These are phyloP conservation scores for Neofelis nebulosa DNA, from an alignment of 2,113 vertebrate species.

Conservation along the genomic window DNA sequence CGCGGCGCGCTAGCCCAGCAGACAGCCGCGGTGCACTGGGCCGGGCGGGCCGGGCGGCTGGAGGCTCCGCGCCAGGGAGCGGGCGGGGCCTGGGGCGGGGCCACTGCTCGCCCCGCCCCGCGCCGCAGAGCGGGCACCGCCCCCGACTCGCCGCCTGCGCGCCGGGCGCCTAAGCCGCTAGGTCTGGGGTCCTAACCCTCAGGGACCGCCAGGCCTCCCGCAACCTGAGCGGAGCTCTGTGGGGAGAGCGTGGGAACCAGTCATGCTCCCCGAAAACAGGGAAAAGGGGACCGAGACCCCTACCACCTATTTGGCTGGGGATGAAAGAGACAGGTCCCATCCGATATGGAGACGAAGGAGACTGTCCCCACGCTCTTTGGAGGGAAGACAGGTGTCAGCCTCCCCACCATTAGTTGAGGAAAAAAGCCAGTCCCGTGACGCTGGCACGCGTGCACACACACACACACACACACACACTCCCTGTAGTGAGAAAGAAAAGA, in stretches of 20 bases:
- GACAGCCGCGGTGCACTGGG: constrained; percentile 68
- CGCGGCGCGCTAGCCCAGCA: constrained; percentile 53
- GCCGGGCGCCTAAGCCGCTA: constrained; percentile 66
- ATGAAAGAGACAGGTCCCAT: background rate
- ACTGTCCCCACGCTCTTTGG: background rate
- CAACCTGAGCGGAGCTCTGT: background rate
- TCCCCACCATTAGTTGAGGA: background rate
- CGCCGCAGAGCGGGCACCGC: constrained; percentile 18
- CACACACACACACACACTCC: no score
- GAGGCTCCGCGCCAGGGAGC: background rate
- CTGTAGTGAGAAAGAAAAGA: background rate
- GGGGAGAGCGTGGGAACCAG: background rate
- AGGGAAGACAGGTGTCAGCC: background rate
- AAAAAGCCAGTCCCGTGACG: background rate
- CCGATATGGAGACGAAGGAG: background rate
- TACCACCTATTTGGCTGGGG: background rate
- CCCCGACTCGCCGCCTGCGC: background rate
- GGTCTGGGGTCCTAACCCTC: background rate
- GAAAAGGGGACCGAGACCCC: background rate
- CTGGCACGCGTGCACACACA: background rate
- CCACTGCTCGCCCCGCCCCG: background rate
- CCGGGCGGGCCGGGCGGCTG: background rate
- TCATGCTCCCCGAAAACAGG: background rate
- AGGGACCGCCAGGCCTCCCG: background rate
- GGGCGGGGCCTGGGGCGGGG: background rate